Evolutionary conservation across 2,888 invertebrate genomes (phyloP).

Genomic region (Limnephilus auricula): DNA sequence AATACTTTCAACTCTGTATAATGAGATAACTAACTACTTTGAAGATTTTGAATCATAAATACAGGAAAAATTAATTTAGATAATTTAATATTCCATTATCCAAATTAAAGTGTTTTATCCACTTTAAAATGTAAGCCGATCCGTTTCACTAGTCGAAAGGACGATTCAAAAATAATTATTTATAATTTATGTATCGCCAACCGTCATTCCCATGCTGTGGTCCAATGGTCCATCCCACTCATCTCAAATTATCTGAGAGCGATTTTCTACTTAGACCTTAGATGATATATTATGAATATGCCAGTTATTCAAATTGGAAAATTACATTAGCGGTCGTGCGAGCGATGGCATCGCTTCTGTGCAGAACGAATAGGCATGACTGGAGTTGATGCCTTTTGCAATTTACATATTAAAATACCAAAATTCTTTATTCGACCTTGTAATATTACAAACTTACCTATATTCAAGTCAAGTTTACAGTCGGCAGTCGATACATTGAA

Average conservation of each 20-base stretch:
- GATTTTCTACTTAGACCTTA: slow-evolving; percentile 47
- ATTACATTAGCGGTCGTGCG: slow-evolving; percentile 58
- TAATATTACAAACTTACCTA: no score
- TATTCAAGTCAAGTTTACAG: no score
- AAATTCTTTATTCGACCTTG: no score
- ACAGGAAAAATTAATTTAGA: background rate
- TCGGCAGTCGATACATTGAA: no score
- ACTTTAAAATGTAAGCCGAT: background rate
- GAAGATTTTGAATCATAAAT: no score
- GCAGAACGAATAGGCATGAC: background rate
- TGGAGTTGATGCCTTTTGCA: background rate
- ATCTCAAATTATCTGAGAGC: slow-evolving; percentile 32
- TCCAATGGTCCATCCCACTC: slow-evolving; percentile 21
- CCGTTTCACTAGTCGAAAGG: background rate
- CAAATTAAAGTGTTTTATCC: background rate
- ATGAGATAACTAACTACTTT: no score
- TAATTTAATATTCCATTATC: background rate
- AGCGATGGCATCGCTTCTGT: background rate
- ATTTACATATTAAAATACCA: background rate
- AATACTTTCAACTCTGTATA: no score
- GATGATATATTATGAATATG: slow-evolving; percentile 17
- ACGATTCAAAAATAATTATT: background rate
- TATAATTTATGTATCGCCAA: slow-evolving; percentile 12
- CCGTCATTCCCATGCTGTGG: background rate
- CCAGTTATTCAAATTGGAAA: slow-evolving; percentile 64